Base-by-base conservation (phyloP, 2,797 vertebrate genomes). In the Halcyon leucocephala region DNA sequence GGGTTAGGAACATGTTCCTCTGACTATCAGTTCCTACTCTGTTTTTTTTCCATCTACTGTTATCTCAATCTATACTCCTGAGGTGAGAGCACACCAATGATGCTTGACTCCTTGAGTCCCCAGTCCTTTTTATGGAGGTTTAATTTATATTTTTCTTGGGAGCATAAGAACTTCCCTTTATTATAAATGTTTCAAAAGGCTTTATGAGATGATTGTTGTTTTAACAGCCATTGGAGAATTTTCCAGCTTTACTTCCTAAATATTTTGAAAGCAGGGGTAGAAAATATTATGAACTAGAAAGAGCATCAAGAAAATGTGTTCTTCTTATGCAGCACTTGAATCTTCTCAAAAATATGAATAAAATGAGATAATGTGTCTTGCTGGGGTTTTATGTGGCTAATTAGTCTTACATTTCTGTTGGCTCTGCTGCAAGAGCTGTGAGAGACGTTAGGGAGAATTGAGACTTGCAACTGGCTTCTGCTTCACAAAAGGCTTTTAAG, bases 131-230 rank as follows among this genome's bases (percentile, higher is more conserved):
- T 16, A 14, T 2, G 5, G 10, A 24, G 13, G 8, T 17, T 51
- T 72, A 24, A 48, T 55, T 84, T 10, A 3, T 5, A 1, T 37
- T 46, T 3, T 31, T 54, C 14, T 41, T 33, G 15, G 0, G 2
- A 48, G 25, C 8, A 8, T 11, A 31, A 48, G 25, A 37, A 24
- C 35, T 77, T 41, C 13, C 8, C 7, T 44, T 49, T 8, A 7
- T 16, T 64, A 6, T 25, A 21, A 21, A 9, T 35, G 7, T 48
- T 79, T 83, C 31, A 26, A 31, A 39, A 62, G 12, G 16, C 16
- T 37, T 83, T 57, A n/a, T 24, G 44, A 20, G 19, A 8, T 15
- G 3, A 17, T 9, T 37, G 6, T 39, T 54, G 6, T 24, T 60
- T 64, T 28, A 41, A 12, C 15, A 42, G 41, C 10, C 64, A 5